phyloP scores from a whole-genome alignment of 2,797 vertebrate genomes.

The Mormyrus proboscirostris region DNA sequence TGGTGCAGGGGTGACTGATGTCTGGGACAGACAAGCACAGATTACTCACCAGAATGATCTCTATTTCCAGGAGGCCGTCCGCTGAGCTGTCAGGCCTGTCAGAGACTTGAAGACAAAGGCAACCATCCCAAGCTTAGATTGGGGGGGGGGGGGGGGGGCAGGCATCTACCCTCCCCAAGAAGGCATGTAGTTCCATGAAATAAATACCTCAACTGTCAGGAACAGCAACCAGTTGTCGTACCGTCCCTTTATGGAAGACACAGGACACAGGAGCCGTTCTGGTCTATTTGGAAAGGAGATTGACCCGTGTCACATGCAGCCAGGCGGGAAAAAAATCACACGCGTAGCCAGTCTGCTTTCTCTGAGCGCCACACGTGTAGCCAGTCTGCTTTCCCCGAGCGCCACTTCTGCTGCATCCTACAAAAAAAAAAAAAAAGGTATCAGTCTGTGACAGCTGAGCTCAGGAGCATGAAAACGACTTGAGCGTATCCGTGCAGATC shows the following conservation, averaged over 20 bases:
- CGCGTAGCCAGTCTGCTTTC: not conserved
- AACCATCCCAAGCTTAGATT: not conserved
- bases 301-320: slow-evolving; percentile 4
- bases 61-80: slow-evolving; percentile 39
- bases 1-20: slow-evolving; percentile 45
- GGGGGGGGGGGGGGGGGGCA: slow-evolving; percentile 24
- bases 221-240: not conserved
- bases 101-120: slow-evolving; percentile 32
- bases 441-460: not conserved
- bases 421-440: not conserved
- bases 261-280: not conserved
- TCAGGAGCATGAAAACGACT: not conserved
- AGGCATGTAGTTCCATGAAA: not conserved
- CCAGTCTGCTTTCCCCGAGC: not conserved
- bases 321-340: not conserved
- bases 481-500: not conserved
- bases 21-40: slow-evolving; percentile 54
- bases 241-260: not conserved
- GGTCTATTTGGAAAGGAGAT: not conserved
- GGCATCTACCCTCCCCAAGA: slow-evolving; percentile 42
- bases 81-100: slow-evolving; percentile 49
- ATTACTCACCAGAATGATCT: slow-evolving; percentile 58
- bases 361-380: not conserved
- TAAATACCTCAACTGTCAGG: not conserved
- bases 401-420: not conserved